Conservation (phyloP, 2,888 invertebrate genomes). For the Yponomeuta plumbellus region DNA sequence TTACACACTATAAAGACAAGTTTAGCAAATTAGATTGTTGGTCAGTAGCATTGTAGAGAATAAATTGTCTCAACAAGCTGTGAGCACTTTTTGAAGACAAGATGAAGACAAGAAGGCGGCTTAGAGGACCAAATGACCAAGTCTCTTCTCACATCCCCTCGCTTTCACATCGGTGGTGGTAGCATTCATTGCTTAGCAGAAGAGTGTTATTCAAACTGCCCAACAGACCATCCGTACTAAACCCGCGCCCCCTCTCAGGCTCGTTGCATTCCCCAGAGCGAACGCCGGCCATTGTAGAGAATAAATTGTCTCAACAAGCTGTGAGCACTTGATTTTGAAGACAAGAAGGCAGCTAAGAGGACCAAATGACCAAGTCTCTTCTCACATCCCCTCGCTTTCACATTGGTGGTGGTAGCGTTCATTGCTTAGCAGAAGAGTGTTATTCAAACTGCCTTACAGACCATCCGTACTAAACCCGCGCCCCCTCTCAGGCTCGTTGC, state of each 20-base stretch:
- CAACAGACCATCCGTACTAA: background rate
- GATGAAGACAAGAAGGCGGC: no score
- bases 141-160: no score
- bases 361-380: no score
- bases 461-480: background rate
- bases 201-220: background rate
- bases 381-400: background rate
- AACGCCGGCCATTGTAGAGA: constrained; percentile 70
- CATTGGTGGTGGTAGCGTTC: background rate
- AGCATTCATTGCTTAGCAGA: background rate
- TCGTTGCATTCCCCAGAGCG: constrained; percentile 41
- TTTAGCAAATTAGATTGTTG: no score
- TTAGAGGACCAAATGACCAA: no score
- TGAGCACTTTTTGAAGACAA: no score
- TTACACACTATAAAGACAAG: no score
- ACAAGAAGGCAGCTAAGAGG: no score
- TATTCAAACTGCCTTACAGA: background rate
- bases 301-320: no score
- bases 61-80: no score
- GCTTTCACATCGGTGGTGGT: background rate
- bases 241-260: background rate
- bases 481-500: background rate
- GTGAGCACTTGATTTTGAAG: no score
- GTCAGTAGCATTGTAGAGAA: no score
- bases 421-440: background rate